Evolutionary conservation across 2,113 vertebrate genomes (phyloP), one percentile per base, ranked within the genome.

Genomic region (Synchiropus splendidus): DNA sequence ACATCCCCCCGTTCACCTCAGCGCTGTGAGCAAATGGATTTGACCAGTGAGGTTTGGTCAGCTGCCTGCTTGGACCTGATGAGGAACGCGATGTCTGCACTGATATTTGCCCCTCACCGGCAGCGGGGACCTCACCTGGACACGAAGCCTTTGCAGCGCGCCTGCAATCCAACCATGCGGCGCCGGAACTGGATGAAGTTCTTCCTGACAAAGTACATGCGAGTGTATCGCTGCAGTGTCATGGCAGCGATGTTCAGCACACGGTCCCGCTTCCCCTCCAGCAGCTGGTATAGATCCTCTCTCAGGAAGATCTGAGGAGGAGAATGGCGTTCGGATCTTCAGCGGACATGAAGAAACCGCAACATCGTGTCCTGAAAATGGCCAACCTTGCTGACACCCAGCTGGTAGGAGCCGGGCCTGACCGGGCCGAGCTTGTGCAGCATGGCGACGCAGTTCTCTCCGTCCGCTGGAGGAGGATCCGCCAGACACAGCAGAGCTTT

Each of bases 311-410:
- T 88, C 94, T 86, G 47, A 48, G 36, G 50, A 12, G 63, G 36
- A n/a, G n/a, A n/a, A n/a, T n/a, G n/a, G n/a, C n/a, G n/a, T n/a
- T n/a, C n/a, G n/a, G n/a, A n/a, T n/a, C n/a, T n/a, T n/a, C n/a
- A n/a, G 64, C 2, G 42, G 10, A 54, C n/a, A 36, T 21, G 45
- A 1, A 41, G 13, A 11, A 27, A 31, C 5, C 9, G 32, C 18
- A 11, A 33, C 31, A 38, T 33, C 18, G 13, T 9, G 2, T 1
- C 10, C 6, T 39, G 13, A 31, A 36, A 14, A n/a, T 16, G 40
- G 31, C 6, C 6, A 74, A 97, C 95, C 89, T 97, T 97, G 63
- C 80, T 93, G 70, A 94, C 78, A 0, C 94, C 95, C 0, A 97
- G 80, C 1, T 92, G 85, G 62, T 86, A 98, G 50, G 86, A 86